Evolutionary conservation across 2,797 vertebrate genomes (phyloP).

Genomic region (Chloroceryle inda): DNA sequence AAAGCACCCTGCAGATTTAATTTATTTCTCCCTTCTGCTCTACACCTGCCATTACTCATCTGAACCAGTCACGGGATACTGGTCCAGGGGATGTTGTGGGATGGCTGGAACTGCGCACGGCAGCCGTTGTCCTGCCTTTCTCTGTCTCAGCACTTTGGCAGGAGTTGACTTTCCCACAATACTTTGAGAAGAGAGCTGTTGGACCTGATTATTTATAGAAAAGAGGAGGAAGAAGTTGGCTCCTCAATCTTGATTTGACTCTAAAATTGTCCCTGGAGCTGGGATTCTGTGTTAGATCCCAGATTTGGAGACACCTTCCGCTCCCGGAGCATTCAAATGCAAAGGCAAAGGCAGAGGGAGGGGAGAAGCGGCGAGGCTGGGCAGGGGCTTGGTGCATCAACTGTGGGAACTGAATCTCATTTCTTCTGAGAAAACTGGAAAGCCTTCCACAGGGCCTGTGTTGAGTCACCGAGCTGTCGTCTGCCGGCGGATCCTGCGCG

Average conservation of each 20-base stretch:
- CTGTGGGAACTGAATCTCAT: constrained; percentile 28
- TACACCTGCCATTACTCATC: background rate
- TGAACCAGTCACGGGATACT: background rate
- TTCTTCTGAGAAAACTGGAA: background rate
- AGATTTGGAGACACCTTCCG: background rate
- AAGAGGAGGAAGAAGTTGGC: background rate
- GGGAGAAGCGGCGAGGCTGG: background rate
- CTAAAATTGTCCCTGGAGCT: constrained; percentile 15
- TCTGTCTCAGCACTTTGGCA: constrained; percentile 39
- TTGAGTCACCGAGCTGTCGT: background rate
- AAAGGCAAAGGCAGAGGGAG: background rate
- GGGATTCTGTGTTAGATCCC: background rate
- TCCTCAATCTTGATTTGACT: constrained; percentile 43
- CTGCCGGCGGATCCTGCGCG: background rate
- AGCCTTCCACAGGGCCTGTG: background rate
- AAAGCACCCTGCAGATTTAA: constrained; percentile 7
- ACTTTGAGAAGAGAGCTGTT: constrained; percentile 3
- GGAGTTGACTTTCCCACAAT: constrained; percentile 7
- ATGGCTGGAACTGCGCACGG: background rate
- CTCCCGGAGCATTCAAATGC: background rate
- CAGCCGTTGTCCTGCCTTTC: background rate
- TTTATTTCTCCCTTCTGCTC: constrained; percentile 28
- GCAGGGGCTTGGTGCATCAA: background rate
- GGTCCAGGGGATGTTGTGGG: background rate
- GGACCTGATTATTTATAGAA: background rate